phyloP scores from a whole-genome alignment of 2,888 invertebrate species.

The Tuberolachnus salignus region DNA sequence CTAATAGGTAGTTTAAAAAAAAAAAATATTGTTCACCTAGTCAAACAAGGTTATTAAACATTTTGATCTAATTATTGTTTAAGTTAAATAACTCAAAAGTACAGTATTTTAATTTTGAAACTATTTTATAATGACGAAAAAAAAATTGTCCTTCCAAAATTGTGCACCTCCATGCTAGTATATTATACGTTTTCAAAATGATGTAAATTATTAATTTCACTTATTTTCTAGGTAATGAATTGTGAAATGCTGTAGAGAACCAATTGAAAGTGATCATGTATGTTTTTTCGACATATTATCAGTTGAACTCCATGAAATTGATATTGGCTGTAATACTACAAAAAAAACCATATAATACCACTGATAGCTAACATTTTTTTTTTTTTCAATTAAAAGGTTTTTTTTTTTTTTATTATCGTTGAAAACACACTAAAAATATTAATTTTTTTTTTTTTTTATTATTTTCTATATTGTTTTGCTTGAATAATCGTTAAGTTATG shows the following conservation, averaged over 20 bases:
- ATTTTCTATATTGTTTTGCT: background rate
- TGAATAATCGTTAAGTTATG: conserved; percentile 3
- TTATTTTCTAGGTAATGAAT: conserved; percentile 26
- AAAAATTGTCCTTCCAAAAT: no score
- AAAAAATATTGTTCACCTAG: no score
- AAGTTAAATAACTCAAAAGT: no score
- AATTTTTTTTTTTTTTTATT: background rate
- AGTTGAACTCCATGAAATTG: conserved; percentile 45
- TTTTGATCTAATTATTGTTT: no score
- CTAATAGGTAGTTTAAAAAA: no score
- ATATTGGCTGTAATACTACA: conserved; percentile 32
- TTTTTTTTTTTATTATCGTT: no score
- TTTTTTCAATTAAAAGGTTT: no score
- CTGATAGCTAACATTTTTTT: conserved; percentile 28
- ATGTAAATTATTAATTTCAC: background rate
- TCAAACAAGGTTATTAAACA: no score
- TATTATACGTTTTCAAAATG: background rate
- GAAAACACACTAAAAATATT: background rate
- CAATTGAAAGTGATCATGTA: conserved; percentile 45
- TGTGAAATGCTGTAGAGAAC: conserved; percentile 52
- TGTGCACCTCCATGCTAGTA: no score
- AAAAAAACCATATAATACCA: conserved; percentile 23
- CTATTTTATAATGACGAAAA: no score
- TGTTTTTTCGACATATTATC: conserved; percentile 52
- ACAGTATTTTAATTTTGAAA: no score